A percentile compares a stretch with the other conserved stretches of the same genome.
Evolutionary conservation across 2,113 vertebrate species (phyloP).

Genomic region (Anthoscopus minutus): DNA sequence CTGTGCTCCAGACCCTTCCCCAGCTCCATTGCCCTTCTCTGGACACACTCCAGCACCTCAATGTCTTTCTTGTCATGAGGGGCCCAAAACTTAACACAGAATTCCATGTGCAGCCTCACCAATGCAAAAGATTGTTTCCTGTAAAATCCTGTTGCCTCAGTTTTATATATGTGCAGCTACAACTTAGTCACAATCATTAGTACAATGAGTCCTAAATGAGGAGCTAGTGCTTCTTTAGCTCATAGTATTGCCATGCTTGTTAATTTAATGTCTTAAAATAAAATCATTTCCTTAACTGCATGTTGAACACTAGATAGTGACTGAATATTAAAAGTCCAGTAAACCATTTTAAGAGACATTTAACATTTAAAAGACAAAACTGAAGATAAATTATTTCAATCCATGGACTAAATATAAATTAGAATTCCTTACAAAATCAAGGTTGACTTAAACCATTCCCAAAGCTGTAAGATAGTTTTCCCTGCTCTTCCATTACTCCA

Average conservation of each 20-base stretch:
- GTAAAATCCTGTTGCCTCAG: neutral
- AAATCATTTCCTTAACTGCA: neutral
- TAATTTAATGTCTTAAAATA: neutral
- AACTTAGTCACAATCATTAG: neutral
- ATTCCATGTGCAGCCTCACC: neutral
- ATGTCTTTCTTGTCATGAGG: neutral
- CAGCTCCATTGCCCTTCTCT: neutral
- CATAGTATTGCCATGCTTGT: neutral
- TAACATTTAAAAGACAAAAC: neutral
- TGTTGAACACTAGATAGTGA: neutral
- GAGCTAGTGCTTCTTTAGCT: neutral
- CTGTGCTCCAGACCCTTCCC: neutral
- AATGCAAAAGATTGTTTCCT: neutral
- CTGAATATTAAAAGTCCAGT: neutral
- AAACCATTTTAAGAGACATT: neutral
- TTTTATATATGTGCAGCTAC: neutral
- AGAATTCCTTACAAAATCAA: neutral
- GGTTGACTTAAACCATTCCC: neutral
- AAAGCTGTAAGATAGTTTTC: neutral
- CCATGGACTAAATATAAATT: neutral
- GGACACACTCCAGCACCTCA: neutral
- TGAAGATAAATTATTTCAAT: neutral
- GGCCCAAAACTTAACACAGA: neutral
- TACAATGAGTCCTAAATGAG: too few relatives aligned
- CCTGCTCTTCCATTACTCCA: neutral